Evolutionary conservation across 2,888 invertebrate genomes (phyloP), one percentile per base, ranked within the genome.

Genomic region (Siphonodentalium dalli): DNA sequence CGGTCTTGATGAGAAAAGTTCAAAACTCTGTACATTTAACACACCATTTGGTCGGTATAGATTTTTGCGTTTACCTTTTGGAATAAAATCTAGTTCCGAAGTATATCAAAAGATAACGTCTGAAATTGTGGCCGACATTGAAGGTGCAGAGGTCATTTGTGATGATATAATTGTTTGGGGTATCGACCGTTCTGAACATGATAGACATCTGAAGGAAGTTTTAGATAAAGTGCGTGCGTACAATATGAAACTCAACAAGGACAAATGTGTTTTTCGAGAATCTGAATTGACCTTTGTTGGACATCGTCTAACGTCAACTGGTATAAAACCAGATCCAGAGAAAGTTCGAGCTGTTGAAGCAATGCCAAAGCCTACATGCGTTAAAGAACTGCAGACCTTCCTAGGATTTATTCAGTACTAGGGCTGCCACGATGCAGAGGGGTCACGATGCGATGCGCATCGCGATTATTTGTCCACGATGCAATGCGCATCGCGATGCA

Each of bases 291-390:
- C 44, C 7, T 44, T 11, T 28, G 44, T 44, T n/a, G 44, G 44
- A 15, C 44, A 34, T 1, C 18, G 18, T 20, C 23, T 34, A 8
- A 28, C 44, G 24, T 6, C 9, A 18, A 15, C 20, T 21, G 23
- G 44, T 21, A 34, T 44, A 23, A 44, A 3, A 23, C 45, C 55
- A 13, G 50, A 57, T 18, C 34, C 37, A 11, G 54, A 59, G 26
- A 63, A 59, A 42, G 26, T 58, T 5, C 21, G 51, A 43, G 49
- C 58, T 18, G 40, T 54, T 0, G 11, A 28, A 35, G 49, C 54
- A 4, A 47, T 54, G 46, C 38, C 34, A 18, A 15, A 34, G 24
- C 53, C 46, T 11, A 21, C 41, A 20, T 47, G 50, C 33, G 37
- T 37, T 1, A 43, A 35, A 28, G 51, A 52, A 18, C 40, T 59